Evolutionary conservation across 2,797 vertebrate species (phyloP).

Genomic region (Pantherophis vulpinus): DNA sequence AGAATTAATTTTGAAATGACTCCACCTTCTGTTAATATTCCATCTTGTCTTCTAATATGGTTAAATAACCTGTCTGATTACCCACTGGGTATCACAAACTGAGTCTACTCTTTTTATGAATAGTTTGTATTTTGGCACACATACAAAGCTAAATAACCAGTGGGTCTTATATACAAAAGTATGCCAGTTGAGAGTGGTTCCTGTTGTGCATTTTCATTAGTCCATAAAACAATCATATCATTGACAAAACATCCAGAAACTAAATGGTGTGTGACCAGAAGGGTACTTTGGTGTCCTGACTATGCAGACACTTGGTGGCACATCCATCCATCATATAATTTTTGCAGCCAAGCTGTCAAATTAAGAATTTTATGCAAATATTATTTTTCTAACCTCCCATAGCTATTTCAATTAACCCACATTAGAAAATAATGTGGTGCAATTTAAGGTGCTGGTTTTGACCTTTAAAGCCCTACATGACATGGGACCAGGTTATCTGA

Average conservation of each 20-base stretch:
- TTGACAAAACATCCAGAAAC: background rate
- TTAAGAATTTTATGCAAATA: background rate
- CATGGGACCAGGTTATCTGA: background rate
- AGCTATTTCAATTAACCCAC: background rate
- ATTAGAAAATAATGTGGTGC: background rate
- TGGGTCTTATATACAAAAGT: background rate
- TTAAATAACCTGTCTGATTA: background rate
- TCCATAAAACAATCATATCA: background rate
- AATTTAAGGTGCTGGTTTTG: background rate
- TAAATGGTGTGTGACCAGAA: background rate
- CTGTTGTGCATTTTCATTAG: background rate
- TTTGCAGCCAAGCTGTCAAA: background rate
- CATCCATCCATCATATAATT: background rate
- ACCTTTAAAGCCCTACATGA: background rate
- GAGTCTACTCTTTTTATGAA: background rate
- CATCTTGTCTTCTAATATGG: background rate
- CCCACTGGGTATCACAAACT: background rate
- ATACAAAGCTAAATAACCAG: background rate
- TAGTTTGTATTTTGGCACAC: background rate
- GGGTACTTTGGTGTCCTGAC: background rate
- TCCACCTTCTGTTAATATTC: background rate
- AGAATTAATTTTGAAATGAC: background rate
- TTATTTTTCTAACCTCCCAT: background rate
- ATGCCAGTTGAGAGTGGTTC: background rate
- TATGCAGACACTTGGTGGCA: background rate